phyloP scores from a whole-genome alignment of 2,888 invertebrate genomes.

The Elegia similella region DNA sequence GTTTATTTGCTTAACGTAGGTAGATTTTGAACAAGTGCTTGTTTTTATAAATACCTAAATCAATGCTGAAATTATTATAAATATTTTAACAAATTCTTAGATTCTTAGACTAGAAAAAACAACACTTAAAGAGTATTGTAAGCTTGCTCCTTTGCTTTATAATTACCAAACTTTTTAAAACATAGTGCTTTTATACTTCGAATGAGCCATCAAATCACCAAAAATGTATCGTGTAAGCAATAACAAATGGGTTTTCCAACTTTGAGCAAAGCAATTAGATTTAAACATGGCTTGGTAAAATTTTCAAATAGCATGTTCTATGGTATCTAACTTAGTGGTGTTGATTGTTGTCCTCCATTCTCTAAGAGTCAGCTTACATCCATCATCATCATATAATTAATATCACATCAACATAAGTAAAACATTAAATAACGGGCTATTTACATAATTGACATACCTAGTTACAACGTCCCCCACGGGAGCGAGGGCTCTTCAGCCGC shows the following conservation, averaged over 20 bases:
- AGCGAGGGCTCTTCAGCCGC: slow-evolving; percentile 1
- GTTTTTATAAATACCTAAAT: not conserved
- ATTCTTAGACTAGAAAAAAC: slow-evolving; percentile 46
- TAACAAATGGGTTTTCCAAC: too few relatives aligned
- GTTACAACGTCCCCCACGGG: not conserved
- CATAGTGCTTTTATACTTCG: too few relatives aligned
- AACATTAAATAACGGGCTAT: slow-evolving; percentile 12
- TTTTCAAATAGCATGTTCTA: too few relatives aligned
- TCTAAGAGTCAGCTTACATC: not conserved
- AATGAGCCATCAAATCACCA: too few relatives aligned
- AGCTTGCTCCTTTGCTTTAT: slow-evolving; percentile 9
- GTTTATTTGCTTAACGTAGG: not conserved
- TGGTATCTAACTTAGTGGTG: too few relatives aligned
- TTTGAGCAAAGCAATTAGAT: too few relatives aligned
- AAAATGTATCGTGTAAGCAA: too few relatives aligned
- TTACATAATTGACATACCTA: not conserved
- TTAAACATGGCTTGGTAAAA: too few relatives aligned
- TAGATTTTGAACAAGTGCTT: slow-evolving; percentile 7
- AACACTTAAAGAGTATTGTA: slow-evolving; percentile 19
- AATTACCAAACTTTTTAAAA: not conserved
- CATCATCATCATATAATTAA: slow-evolving; percentile 24
- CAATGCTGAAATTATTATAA: slow-evolving; percentile 23
- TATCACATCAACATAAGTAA: slow-evolving; percentile 27
- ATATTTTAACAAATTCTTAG: slow-evolving; percentile 22
- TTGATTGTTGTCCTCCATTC: not conserved